These are phyloP conservation scores for Protonibea diacanthus DNA, from an alignment of 2,797 vertebrate genomes.

Conservation along the genomic window DNA sequence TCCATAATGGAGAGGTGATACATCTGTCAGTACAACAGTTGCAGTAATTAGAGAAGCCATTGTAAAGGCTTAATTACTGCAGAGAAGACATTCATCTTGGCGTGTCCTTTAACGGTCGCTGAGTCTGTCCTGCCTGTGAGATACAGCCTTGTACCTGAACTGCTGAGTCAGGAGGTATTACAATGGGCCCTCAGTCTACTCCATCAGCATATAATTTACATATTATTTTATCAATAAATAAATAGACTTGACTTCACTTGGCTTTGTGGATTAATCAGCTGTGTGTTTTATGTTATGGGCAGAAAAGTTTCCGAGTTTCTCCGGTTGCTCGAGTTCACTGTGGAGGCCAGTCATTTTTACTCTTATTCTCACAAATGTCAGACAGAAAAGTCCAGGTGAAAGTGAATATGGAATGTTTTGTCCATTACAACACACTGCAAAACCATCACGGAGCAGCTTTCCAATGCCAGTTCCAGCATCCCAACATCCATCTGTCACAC, in stretches of 20 bases:
- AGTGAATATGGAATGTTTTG: not conserved
- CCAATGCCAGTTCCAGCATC: conserved; percentile 6
- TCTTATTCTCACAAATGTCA: not conserved
- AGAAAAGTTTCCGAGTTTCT: not conserved
- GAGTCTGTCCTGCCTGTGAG: conserved; percentile 18
- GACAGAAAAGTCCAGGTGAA: not conserved
- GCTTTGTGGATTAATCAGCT: not conserved
- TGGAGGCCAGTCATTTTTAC: not conserved
- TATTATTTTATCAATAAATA: not conserved
- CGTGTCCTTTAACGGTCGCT: conserved; percentile 45
- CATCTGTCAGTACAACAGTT: conserved; percentile 34
- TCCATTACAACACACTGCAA: conserved; percentile 8
- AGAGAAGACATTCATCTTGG: conserved; percentile 23
- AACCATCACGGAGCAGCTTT: conserved; percentile 23
- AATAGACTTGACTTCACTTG: not conserved
- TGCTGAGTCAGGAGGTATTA: not conserved
- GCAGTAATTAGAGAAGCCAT: conserved; percentile 48
- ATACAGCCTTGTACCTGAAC: conserved; percentile 2
- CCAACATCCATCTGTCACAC: conserved; percentile 16
- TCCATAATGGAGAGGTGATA: conserved; percentile 21
- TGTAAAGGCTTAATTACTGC: conserved; percentile 38
- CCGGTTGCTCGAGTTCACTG: not conserved
- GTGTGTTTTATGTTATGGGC: not conserved
- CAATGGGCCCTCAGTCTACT: not conserved
- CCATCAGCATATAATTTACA: conserved; percentile 35